Percentiles rank a stretch among this genome's conserved stretches.
Conservation (phyloP, 2,797 vertebrate genomes). For the Microhierax caerulescens region DNA sequence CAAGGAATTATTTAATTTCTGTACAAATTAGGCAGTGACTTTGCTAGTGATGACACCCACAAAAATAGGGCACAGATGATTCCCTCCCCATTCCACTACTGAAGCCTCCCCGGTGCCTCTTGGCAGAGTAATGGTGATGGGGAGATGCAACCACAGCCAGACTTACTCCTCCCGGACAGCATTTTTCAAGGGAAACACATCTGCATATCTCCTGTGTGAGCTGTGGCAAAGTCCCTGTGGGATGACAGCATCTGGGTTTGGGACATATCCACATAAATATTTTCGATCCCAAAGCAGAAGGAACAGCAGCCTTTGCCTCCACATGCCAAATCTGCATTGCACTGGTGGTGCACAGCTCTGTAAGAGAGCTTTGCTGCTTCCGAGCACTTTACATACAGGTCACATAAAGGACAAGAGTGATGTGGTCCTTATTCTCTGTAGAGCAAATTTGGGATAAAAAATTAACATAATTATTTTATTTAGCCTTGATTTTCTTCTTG, state of each 20-base stretch:
- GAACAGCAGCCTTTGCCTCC: neutral
- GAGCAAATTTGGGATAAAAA: constrained; percentile 20
- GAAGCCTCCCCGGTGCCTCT: neutral
- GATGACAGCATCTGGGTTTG: neutral
- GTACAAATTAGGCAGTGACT: neutral
- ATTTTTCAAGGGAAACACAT: neutral
- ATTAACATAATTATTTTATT: constrained; percentile 32
- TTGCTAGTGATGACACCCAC: neutral
- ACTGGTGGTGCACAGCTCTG: neutral
- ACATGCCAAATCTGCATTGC: neutral
- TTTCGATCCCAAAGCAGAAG: neutral
- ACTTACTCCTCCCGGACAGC: neutral
- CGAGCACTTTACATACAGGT: neutral
- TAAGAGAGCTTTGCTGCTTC: neutral
- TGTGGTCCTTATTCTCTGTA: neutral
- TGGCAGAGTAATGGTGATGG: neutral
- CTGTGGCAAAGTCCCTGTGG: rapidly evolving
- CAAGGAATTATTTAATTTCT: neutral
- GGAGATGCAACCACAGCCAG: neutral
- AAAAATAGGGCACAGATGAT: neutral
- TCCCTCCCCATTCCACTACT: neutral
- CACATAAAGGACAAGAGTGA: constrained; percentile 42
- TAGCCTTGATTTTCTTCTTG: constrained; percentile 27
- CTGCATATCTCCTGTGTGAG: neutral
- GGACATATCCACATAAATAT: neutral